Evolutionary conservation across 2,113 vertebrate species (phyloP), one percentile per base, ranked within the genome.

Genomic region (Ovis canadensis): DNA sequence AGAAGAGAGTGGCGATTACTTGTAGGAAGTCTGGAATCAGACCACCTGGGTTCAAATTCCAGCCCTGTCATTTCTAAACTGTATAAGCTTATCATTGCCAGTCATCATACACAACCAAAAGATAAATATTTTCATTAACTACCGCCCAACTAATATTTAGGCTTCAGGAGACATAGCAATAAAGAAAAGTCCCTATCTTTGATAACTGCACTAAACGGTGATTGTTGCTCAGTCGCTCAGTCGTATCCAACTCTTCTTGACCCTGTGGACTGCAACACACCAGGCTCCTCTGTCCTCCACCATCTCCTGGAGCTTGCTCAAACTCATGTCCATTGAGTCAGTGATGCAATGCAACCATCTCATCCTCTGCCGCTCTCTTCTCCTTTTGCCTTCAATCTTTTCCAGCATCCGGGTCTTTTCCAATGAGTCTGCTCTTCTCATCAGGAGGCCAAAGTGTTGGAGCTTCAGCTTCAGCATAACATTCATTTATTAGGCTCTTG

Each of bases 221-320:
- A 43, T 27, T 77, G 23, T 77, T 43, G 23, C 12, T 43, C 71
- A 43, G 36, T 43, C 5, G 3, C 36, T 43, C 36, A 74, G 71
- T 14, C 23, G 0, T 43, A 3, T 27, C 71, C 23, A 2, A 77
- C 71, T 77, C 40, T 7, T 43, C 1, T 0, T 0, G 11, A 74
- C 36, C 36, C 67, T 3, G 2, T 77, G 71, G 12, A 40, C 40
- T 15, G 40, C 12, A 27, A 23, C 71, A 77, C 71, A 4, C 71
- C 40, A 27, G 23, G 71, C 71, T 27, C 6, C 11, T 77, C 23
- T 43, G 40, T 43, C 36, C 36, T 74, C 40, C 23, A 43, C 40
- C 13, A 43, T 27, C 71, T 77, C 36, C 71, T 27, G 12, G 71
- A 77, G 3, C 23, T 77, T 14, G 21, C 40, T 77, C 71, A 77